Evolutionary conservation across 2,113 vertebrate species (phyloP).

Genomic region (Calonectris borealis): DNA sequence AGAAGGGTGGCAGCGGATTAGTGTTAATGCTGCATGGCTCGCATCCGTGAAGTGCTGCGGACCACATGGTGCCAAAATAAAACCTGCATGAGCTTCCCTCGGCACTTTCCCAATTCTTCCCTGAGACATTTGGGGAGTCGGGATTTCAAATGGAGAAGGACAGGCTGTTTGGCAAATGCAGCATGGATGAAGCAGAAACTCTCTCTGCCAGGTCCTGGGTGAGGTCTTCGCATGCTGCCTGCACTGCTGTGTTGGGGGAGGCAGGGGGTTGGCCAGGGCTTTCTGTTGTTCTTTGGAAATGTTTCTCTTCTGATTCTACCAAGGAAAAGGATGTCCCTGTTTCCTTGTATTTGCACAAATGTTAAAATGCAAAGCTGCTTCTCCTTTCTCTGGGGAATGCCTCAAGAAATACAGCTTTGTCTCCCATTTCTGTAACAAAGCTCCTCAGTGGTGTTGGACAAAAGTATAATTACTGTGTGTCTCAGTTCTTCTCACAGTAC

Average conservation of each 20-base stretch:
- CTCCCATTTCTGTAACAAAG: background rate
- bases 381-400: background rate
- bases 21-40: background rate
- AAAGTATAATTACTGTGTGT: background rate
- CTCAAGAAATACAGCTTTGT: background rate
- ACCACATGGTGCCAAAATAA: slow-evolving; percentile 32
- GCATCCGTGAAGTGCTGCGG: background rate
- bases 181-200: background rate
- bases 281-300: background rate
- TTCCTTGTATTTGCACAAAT: background rate
- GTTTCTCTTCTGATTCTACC: background rate
- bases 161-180: slow-evolving; percentile 12
- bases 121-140: background rate
- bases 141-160: slow-evolving; percentile 23
- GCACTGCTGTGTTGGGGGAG: background rate
- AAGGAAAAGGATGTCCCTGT: background rate
- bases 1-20: background rate
- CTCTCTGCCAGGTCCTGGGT: background rate
- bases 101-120: background rate
- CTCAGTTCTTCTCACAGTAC: background rate
- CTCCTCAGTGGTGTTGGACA: background rate
- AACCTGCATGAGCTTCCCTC: background rate
- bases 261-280: background rate
- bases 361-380: background rate
- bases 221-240: background rate